Evolutionary conservation across 2,888 invertebrate species (phyloP), one percentile per base, ranked within the genome.

Genomic region (Torymus aiolomorphi): DNA sequence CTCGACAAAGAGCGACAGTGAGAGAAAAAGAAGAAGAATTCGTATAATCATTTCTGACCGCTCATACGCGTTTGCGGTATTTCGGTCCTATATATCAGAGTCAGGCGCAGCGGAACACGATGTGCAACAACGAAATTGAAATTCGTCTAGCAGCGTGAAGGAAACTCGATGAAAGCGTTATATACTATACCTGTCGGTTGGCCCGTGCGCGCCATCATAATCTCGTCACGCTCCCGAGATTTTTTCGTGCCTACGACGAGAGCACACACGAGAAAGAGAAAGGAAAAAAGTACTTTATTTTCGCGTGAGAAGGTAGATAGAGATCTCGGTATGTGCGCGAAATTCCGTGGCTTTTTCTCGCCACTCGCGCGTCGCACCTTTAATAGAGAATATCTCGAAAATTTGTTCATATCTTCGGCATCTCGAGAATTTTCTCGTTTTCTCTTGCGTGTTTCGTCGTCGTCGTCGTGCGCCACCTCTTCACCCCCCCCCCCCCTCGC

Each of bases 381-480:
- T 20, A 14, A 66, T 20, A 3, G 49, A n/a, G 56, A 42, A 16
- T 42, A 69, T 76, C 31, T 56, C 24, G 49, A 52, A 63, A 76
- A 70, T 62, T 42, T 12, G n/a, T 20, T 76, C 62, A 70, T 70
- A 70, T 63, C 49, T 57, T 70, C 24, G 63, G 51, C 49, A 63
- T 70, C 14, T 2, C 1, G 16, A 5, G 71, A 65, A 63, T 70
- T 54, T 49, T 20, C n/a, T 71, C 51, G 65, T 51, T 16, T 75
- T 57, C 67, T 66, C 49, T 42, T 16, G n/a, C 54, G 54, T 72
- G n/a, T 11, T 52, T 14, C 10, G 13, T 66, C 18, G 16, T n/a
- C n/a, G n/a, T n/a, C n/a, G n/a, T n/a, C n/a, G n/a, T n/a, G n/a
- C n/a, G n/a, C n/a, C n/a, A n/a, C n/a, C n/a, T n/a, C n/a, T n/a